Evolutionary conservation across 1,140 invertebrate species (phyloP).

Genomic region (Pogonomyrmex barbatus): DNA sequence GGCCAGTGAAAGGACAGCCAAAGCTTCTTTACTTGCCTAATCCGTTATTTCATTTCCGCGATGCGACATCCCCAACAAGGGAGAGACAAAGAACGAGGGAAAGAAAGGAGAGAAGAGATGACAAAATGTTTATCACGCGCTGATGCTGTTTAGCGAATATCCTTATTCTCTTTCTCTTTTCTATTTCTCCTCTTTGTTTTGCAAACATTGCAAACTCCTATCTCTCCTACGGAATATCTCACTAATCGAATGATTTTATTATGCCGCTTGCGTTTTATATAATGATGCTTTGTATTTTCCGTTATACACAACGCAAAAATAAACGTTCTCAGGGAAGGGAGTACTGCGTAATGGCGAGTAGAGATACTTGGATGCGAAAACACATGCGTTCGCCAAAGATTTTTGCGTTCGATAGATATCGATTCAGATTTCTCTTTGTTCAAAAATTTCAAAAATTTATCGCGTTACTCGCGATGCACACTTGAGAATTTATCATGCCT

Average conservation of each 20-base stretch:
- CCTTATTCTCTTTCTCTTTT: not conserved
- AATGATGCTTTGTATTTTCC: not conserved
- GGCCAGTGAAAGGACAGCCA: slow-evolving; percentile 51
- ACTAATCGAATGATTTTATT: not conserved
- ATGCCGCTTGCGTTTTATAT: not conserved
- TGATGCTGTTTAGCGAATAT: not conserved
- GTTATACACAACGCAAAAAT: not conserved
- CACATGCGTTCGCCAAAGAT: not conserved
- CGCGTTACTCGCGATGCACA: not conserved
- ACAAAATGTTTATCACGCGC: not conserved
- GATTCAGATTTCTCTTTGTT: not conserved
- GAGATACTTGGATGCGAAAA: not conserved
- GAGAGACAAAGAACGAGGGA: not conserved
- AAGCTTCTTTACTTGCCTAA: slow-evolving; percentile 29
- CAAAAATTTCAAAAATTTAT: slow-evolving; percentile 8
- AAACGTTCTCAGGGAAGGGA: not conserved
- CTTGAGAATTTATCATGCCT: slow-evolving; percentile 27
- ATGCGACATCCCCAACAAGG: not conserved
- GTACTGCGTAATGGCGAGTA: not conserved
- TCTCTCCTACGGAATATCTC: not conserved
- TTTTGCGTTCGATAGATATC: not conserved
- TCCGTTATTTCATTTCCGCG: slow-evolving; percentile 34
- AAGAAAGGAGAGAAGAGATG: not conserved
- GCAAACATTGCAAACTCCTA: not conserved
- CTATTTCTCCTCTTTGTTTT: not conserved